Evolutionary conservation across 2,797 vertebrate genomes (phyloP), one percentile per base, ranked within the genome.

Genomic region (Staurois parvus): DNA sequence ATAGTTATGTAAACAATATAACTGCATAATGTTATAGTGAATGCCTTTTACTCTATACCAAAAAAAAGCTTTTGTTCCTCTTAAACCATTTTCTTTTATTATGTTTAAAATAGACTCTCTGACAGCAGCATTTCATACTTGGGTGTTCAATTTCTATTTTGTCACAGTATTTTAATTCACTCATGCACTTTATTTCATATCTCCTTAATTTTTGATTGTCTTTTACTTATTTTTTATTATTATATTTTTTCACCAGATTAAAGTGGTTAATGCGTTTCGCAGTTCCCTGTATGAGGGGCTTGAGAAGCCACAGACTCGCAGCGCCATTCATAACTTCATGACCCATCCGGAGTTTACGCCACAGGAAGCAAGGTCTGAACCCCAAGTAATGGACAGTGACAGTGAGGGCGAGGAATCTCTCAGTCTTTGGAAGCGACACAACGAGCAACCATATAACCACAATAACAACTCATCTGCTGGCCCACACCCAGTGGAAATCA

Each of bases 301-400:
- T 90, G 93, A 97, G 93, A 98, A 96, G 93, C 94, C 96, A 84
- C 94, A 94, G 93, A 96, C 94, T 93, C 96, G 95, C 92, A 96
- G 92, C 95, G 97, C 96, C 96, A 98, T 98, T 94, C 97, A 98
- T 94, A 96, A 90, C 95, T 99, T 99, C 96, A 98, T 97, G 97
- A 95, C 94, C 93, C 96, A 98, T 90, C 97, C 98, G 4, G 97
- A 97, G 93, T 99, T 97, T 88, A 94, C 95, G 86, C 90, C 95
- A 90, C 96, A 96, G 8, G 97, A 97, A 91, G 97, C 98, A 26
- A 94, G 95, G 92, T 93, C 95, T 83, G 91, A 86, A 89, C 93
- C 91, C 91, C 92, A 95, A 88, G 95, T 96, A 88, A 90, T 95
- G 87, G 84, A 85, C 72, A 85, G 92, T 85, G 75, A 90, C 29